Base-by-base conservation (phyloP, 2,888 invertebrate species). In the Melangyna quadrimaculata region DNA sequence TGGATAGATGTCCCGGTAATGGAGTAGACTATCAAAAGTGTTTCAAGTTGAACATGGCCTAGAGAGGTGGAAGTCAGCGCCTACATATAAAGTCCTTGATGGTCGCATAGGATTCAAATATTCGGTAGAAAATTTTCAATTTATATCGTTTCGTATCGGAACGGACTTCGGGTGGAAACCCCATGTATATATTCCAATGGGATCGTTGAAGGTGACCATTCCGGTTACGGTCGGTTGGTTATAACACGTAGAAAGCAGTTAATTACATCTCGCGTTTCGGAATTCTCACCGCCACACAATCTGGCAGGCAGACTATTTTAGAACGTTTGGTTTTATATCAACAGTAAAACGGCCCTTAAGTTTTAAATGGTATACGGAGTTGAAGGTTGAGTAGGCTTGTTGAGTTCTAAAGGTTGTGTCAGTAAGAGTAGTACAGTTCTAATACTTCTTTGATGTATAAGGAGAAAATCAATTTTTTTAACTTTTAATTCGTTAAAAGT, bases 191-290 rank as follows among this genome's bases (percentile, higher is more conserved):
- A 59, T 59, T 73, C 59, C 71, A 73, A 69, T 80, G 67, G 81
- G 65, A 78, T 71, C 73, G 79, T 67, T 74, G 83, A 71, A 82
- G 83, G 87, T 80, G 74, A 82, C 79, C 67, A 83, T 86, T 83
- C 65, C 82, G 87, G 87, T 87, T 74, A 87, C 87, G 87, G 82
- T 79, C 82, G 63, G 77, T 83, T 74, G 87, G 87, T 81, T 73
- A 87, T 87, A 87, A 87, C 87, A 87, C 83, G 87, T 78, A 84
- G 75, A 77, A 69, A 86, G 84, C 84, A 87, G 87, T 87, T 87
- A 87, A 87, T 87, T 87, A 87, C 87, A 82, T 69, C 72, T 77
- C 79, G 70, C 84, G 75, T 79, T 69, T 69, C 69, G 75, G 75
- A 48, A 84, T 84, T 75, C 75, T 84, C 79, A 53, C 53, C 59